Percentiles rank a stretch among this genome's conserved stretches.
Evolutionary conservation across 2,888 invertebrate genomes (phyloP).

Genomic region (Adineta ricciae): DNA sequence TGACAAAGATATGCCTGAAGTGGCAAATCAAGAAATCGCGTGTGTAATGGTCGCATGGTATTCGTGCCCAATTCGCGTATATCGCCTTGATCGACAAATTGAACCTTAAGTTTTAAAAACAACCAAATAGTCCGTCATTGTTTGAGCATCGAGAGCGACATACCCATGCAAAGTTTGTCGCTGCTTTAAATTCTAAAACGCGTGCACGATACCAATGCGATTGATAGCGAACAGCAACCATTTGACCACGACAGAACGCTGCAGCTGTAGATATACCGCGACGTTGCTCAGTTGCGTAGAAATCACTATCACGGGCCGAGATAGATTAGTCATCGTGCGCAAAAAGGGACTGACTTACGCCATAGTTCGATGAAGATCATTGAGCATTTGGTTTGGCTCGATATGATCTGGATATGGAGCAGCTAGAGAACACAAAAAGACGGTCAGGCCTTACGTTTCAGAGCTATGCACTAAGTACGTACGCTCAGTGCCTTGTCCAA

Average conservation of each 20-base stretch:
- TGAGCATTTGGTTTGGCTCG: neutral
- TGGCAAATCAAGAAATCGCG: conserved; percentile 5
- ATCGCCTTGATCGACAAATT: conserved; percentile 20
- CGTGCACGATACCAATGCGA: conserved; percentile 8
- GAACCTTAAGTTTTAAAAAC: neutral
- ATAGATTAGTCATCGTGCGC: too few species aligned
- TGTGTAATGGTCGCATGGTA: neutral
- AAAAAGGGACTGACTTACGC: neutral
- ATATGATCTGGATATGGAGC: neutral
- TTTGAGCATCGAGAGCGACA: too few species aligned
- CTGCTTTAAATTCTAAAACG: neutral
- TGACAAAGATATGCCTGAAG: conserved; percentile 7
- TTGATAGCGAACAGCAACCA: conserved; percentile 1
- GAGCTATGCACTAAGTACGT: too few species aligned
- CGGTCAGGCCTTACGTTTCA: too few species aligned
- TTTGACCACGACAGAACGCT: neutral
- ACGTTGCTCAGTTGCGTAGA: neutral
- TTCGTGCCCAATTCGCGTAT: neutral
- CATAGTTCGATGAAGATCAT: conserved; percentile 9
- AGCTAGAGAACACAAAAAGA: neutral
- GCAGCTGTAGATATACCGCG: neutral
- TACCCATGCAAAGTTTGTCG: conserved; percentile 16
- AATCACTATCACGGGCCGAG: neutral
- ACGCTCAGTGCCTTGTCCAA: neutral
- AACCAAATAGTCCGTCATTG: too few species aligned